Conservation (phyloP, 2,797 vertebrate species). For the Rallus crepitans region DNA sequence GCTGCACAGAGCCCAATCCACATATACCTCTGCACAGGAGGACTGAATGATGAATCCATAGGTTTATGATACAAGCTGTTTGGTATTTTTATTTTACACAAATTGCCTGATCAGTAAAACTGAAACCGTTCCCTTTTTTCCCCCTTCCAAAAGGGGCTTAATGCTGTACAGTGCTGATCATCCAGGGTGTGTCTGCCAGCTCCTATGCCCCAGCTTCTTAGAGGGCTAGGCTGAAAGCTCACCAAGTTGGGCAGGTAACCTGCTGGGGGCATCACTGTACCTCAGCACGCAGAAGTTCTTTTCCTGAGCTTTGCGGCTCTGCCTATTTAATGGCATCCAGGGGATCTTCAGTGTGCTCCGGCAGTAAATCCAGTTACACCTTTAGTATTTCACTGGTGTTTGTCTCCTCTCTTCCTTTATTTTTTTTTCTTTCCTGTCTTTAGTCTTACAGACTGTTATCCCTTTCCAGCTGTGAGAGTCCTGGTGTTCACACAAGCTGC, state of each 20-base stretch:
- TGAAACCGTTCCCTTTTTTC: not conserved
- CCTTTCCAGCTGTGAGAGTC: not conserved
- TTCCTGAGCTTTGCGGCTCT: not conserved
- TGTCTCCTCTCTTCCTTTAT: not conserved
- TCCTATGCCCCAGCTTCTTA: rapidly evolving
- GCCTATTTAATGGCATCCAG: not conserved
- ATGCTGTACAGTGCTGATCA: not conserved
- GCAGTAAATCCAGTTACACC: not conserved
- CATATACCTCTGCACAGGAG: rapidly evolving
- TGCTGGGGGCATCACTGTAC: rapidly evolving
- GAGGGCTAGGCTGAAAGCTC: not conserved
- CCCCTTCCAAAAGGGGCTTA: not conserved
- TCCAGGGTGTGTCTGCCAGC: not conserved
- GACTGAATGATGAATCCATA: not conserved
- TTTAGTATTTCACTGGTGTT: not conserved
- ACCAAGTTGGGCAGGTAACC: not conserved
- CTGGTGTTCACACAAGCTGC: not conserved
- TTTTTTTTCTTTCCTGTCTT: not conserved
- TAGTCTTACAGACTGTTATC: not conserved
- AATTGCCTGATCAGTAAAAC: not conserved
- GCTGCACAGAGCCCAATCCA: not conserved
- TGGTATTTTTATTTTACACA: not conserved
- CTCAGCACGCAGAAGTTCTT: not conserved
- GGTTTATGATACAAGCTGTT: not conserved
- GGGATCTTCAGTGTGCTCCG: not conserved